Evolutionary conservation across 2,113 vertebrate genomes (phyloP).

Genomic region (Corythaeola cristata): DNA sequence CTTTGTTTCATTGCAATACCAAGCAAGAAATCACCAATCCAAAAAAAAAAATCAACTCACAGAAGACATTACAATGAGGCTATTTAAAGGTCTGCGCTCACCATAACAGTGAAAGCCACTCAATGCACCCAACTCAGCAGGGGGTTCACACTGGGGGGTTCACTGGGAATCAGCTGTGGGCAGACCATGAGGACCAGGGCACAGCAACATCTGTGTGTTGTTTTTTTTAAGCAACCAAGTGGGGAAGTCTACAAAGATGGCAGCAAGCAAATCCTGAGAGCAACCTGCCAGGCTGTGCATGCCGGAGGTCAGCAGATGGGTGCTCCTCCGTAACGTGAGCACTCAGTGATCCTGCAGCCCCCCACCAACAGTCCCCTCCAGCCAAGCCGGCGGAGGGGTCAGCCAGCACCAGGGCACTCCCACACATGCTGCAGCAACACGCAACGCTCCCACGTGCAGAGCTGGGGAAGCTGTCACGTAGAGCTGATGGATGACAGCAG

Average conservation of each 20-base stretch:
- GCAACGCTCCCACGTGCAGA: neutral
- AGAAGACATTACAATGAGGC: neutral
- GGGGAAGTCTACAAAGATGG: neutral
- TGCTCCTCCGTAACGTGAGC: neutral
- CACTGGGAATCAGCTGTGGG: neutral
- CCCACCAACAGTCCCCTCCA: neutral
- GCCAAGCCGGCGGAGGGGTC: neutral
- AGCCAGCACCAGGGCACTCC: neutral
- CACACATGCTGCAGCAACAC: rapidly evolving
- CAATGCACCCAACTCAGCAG: neutral
- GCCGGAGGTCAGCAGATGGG: neutral
- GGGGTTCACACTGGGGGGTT: neutral
- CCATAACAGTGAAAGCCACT: neutral
- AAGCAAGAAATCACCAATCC: neutral
- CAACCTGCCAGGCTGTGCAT: neutral
- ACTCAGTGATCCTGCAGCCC: neutral
- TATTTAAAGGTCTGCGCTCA: neutral
- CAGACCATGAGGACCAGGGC: neutral
- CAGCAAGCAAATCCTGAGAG: neutral
- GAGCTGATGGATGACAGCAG: neutral
- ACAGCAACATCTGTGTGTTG: rapidly evolving
- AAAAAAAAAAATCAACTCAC: neutral
- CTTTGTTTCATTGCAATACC: neutral
- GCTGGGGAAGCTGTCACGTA: neutral
- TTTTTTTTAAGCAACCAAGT: neutral